A percentile compares a stretch with the other conserved stretches of the same genome.
Evolutionary conservation across 2,888 invertebrate genomes (phyloP).

Genomic region (Dascillus cervinus): DNA sequence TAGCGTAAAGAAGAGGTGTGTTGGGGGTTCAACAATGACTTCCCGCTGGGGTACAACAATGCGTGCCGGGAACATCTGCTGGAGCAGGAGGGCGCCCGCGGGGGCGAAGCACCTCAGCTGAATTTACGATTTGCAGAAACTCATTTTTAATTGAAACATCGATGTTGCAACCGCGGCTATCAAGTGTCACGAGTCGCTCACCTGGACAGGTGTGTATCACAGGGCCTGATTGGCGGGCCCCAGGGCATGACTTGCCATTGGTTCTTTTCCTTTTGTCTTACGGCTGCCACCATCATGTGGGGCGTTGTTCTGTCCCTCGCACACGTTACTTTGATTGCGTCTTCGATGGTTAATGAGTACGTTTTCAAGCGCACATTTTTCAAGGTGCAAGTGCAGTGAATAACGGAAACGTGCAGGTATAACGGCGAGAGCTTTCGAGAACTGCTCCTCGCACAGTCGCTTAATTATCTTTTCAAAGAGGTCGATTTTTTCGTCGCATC

Average conservation of each 20-base stretch:
- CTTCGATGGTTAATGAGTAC: too few species aligned
- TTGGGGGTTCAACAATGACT: conserved; percentile 31
- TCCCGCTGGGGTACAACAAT: conserved; percentile 38
- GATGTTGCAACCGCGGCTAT: too few species aligned
- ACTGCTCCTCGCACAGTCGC: too few species aligned
- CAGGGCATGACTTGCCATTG: conserved; percentile 29
- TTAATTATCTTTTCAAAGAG: too few species aligned
- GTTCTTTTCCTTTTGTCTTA: conserved; percentile 34
- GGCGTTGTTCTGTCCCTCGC: conserved; percentile 20
- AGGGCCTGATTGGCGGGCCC: conserved; percentile 34
- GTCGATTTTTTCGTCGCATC: too few species aligned
- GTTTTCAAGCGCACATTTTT: too few species aligned
- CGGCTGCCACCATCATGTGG: conserved; percentile 32
- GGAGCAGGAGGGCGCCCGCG: conserved; percentile 27
- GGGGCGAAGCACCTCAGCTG: conserved; percentile 18
- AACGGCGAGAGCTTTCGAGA: too few species aligned
- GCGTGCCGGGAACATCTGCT: conserved; percentile 40
- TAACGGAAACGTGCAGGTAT: too few species aligned
- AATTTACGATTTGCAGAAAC: conserved; percentile 10
- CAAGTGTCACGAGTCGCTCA: too few species aligned
- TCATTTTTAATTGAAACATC: too few species aligned
- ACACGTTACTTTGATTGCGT: not conserved
- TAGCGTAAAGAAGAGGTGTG: conserved; percentile 32
- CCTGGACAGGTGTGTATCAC: conserved; percentile 30
- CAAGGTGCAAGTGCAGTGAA: too few species aligned